A percentile compares a stretch with the other conserved stretches of the same genome.
phyloP scores from a whole-genome alignment of 1,140 invertebrate species.

The Belonocnema kinseyi region DNA sequence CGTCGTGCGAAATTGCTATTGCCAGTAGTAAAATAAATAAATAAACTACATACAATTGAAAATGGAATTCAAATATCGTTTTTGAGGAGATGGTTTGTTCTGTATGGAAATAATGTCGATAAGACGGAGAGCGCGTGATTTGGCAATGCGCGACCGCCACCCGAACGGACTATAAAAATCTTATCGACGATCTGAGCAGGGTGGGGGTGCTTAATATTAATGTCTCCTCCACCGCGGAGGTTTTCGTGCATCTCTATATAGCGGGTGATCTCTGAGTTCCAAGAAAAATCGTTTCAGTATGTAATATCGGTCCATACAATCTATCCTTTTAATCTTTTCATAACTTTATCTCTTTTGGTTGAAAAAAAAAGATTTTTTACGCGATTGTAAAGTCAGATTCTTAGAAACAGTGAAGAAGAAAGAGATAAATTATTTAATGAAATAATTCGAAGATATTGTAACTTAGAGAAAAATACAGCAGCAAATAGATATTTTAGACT shows the following conservation, averaged over 20 bases:
- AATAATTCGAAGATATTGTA: too few species aligned
- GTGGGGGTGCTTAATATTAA: conserved; percentile 66
- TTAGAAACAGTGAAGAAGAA: too few species aligned
- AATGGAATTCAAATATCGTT: not conserved
- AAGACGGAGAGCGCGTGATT: conserved; percentile 43
- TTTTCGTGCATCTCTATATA: conserved; percentile 57
- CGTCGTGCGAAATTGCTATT: too few species aligned
- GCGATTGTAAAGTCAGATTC: too few species aligned
- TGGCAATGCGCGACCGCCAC: conserved; percentile 54
- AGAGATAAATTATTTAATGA: too few species aligned
- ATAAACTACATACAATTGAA: not conserved
- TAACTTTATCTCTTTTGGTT: conserved; percentile 3
- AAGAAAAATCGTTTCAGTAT: conserved; percentile 23
- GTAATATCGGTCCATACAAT: conserved; percentile 3
- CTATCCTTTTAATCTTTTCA: conserved; percentile 28
- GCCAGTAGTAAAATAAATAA: too few species aligned
- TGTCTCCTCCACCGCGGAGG: conserved; percentile 59
- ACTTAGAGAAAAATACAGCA: too few species aligned
- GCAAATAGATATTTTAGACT: too few species aligned
- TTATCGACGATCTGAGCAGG: conserved; percentile 60
- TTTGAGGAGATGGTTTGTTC: too few species aligned
- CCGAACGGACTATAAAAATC: conserved; percentile 63
- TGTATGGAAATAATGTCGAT: not conserved
- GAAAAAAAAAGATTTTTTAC: too few species aligned
- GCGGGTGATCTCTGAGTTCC: conserved; percentile 48